phyloP scores from a whole-genome alignment of 2,888 invertebrate species.

The Dryocosmus kuriphilus region DNA sequence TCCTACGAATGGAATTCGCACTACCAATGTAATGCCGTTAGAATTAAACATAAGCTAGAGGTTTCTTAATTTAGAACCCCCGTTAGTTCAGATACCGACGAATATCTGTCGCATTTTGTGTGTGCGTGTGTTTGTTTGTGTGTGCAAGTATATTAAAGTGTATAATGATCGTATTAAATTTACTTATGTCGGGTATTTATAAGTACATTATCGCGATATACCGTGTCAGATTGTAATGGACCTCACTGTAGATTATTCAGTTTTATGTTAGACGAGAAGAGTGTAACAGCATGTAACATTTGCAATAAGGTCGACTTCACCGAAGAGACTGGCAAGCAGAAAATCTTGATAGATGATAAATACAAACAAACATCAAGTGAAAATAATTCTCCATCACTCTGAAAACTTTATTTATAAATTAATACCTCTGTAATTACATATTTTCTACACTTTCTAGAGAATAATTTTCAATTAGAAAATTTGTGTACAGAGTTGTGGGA shows the following conservation, averaged over 20 bases:
- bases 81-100: slow-evolving; percentile 37
- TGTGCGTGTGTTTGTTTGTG: background rate
- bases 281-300: slow-evolving; percentile 4
- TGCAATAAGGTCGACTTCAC: slow-evolving; percentile 20
- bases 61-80: slow-evolving; percentile 40
- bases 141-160: background rate
- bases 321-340: background rate
- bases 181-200: slow-evolving; percentile 18
- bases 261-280: slow-evolving; percentile 24
- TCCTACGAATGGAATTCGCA: slow-evolving; percentile 33
- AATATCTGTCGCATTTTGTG: slow-evolving; percentile 32
- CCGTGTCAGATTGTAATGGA: slow-evolving; percentile 15
- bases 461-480: background rate
- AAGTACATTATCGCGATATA: slow-evolving; percentile 30
- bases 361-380: background rate
- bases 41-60: slow-evolving; percentile 37
- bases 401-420: background rate
- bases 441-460: background rate
- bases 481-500: background rate
- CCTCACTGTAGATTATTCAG: slow-evolving; percentile 12
- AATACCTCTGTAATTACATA: background rate
- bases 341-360: background rate
- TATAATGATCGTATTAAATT: slow-evolving; percentile 14
- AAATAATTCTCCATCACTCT: background rate
- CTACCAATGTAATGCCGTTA: slow-evolving; percentile 33